Evolutionary conservation across 2,888 invertebrate genomes (phyloP).

Genomic region (Glyphotaelius pellucidus): DNA sequence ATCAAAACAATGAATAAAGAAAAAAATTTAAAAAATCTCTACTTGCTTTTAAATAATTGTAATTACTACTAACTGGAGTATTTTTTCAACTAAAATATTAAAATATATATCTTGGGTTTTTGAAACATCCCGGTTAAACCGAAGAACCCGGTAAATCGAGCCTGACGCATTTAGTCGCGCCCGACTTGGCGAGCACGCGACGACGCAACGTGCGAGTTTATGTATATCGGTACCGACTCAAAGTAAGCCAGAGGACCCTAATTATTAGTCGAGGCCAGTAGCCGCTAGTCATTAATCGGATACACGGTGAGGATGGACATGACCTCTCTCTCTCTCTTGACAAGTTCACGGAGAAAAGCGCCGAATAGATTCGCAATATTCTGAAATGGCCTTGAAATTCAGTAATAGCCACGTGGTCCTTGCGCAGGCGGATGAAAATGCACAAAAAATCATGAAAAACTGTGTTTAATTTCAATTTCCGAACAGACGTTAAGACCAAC

Average conservation of each 20-base stretch:
- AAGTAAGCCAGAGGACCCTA: neutral
- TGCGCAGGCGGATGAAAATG: neutral
- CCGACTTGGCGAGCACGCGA: constrained; percentile 19
- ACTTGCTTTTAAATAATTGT: no score
- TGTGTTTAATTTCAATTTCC: neutral
- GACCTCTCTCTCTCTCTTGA: neutral
- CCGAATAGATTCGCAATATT: neutral
- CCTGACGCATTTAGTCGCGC: neutral
- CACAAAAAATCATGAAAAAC: neutral
- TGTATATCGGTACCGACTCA: constrained; percentile 10
- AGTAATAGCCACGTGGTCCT: neutral
- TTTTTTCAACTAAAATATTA: no score
- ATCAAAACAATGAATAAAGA: no score
- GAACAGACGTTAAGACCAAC: neutral
- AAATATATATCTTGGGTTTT: neutral
- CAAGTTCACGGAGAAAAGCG: neutral
- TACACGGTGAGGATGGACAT: neutral
- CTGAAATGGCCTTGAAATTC: neutral
- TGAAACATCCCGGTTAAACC: neutral
- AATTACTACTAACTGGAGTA: no score
- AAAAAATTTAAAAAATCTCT: no score
- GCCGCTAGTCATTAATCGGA: neutral
- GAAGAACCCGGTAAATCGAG: neutral
- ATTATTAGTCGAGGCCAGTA: neutral
- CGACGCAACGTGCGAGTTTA: neutral